phyloP scores from a whole-genome alignment of 2,888 invertebrate species.

The Nephrotoma appendiculata region DNA sequence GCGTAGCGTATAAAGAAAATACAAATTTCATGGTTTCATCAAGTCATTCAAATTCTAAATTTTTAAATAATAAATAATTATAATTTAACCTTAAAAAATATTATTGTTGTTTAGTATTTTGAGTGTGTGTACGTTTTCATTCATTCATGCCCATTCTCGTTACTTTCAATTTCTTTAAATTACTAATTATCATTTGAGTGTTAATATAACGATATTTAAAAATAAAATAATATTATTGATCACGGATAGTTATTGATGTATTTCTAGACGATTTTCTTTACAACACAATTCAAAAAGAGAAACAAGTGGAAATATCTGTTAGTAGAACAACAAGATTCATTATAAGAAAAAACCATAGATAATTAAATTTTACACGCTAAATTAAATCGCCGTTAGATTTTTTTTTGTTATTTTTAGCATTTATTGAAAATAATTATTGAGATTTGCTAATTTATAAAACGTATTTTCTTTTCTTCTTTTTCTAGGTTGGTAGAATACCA shows the following conservation, averaged over 20 bases:
- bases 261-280: neutral
- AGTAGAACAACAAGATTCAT: neutral
- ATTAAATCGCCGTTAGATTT: neutral
- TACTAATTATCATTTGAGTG: neutral
- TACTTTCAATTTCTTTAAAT: neutral
- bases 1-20: neutral
- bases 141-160: neutral
- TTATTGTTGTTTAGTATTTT: neutral
- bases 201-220: neutral
- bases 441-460: neutral
- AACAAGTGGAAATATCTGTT: neutral
- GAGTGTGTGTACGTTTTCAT: neutral
- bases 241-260: neutral
- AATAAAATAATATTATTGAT: no score
- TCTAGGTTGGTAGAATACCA: conserved; percentile 83
- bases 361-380: neutral
- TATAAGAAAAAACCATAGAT: neutral
- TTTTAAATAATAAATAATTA: neutral
- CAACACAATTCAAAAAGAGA: neutral
- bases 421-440: neutral
- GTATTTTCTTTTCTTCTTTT: neutral
- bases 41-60: neutral
- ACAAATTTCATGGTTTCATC: neutral
- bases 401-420: neutral
- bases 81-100: neutral